Evolutionary conservation across 2,888 invertebrate species (phyloP).

Genomic region (Dryococelus australis): DNA sequence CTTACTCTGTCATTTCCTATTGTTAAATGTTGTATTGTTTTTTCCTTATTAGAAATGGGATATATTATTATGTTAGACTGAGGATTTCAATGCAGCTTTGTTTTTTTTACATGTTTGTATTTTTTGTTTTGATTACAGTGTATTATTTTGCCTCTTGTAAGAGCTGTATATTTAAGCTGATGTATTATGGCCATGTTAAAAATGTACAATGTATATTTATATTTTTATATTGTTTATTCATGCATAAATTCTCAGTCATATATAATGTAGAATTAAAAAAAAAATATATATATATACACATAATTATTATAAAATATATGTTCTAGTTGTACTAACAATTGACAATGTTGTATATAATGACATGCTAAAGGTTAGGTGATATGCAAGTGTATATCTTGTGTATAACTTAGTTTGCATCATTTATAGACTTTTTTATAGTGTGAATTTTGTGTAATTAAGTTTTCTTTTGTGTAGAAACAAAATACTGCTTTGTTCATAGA

Average conservation of each 20-base stretch:
- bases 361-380: not conserved
- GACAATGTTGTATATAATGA: not conserved
- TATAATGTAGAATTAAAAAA: not conserved
- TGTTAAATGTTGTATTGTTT: slow-evolving; percentile 1
- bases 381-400: not conserved
- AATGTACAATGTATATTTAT: slow-evolving; percentile 8
- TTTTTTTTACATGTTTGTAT: not conserved
- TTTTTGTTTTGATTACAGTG: not conserved
- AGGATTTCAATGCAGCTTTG: slow-evolving; percentile 1
- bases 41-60: not conserved
- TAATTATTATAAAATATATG: not conserved
- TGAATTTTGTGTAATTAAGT: not conserved
- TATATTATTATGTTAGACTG: slow-evolving; percentile 16
- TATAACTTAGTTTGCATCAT: not conserved
- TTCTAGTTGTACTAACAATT: not conserved
- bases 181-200: slow-evolving; percentile 3
- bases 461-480: not conserved
- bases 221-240: slow-evolving; percentile 11
- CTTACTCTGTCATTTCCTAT: not conserved
- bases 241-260: slow-evolving; percentile 9
- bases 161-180: not conserved
- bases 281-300: not conserved
- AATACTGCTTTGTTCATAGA: not conserved
- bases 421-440: not conserved
- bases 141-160: not conserved